phyloP scores from a whole-genome alignment of 2,888 invertebrate species.

The Sinohyriopsis cumingii region DNA sequence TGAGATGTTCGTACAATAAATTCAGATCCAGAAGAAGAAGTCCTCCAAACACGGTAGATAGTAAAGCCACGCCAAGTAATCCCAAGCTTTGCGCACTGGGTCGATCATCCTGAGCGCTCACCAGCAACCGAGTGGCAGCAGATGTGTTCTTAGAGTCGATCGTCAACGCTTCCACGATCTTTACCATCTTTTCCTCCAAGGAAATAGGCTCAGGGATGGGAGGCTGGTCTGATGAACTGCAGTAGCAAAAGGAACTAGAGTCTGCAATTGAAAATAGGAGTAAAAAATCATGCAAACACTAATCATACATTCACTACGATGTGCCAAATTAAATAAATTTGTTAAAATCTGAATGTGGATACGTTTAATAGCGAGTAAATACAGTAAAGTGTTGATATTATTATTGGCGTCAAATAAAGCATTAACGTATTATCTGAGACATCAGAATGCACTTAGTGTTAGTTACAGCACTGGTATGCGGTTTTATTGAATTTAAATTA shows the following conservation, averaged over 20 bases:
- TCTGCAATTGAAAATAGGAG: no score
- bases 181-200: constrained; percentile 18
- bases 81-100: constrained; percentile 32
- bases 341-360: no score
- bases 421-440: no score
- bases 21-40: constrained; percentile 25
- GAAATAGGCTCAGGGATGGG: constrained; percentile 28
- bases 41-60: constrained; percentile 24
- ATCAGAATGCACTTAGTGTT: no score
- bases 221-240: constrained; percentile 21
- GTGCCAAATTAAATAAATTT: no score
- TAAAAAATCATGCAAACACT: no score
- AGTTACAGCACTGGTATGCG: no score
- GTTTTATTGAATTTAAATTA: no score
- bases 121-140: constrained; percentile 17
- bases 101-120: constrained; percentile 28
- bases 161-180: constrained; percentile 18
- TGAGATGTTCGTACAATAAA: constrained; percentile 8
- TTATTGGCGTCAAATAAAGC: no score
- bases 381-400: no score
- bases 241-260: constrained; percentile 19
- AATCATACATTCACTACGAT: no score
- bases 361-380: no score
- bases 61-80: constrained; percentile 17
- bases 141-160: constrained; percentile 25